These are phyloP conservation scores for Corythoichthys haematopterus DNA, from an alignment of 2,113 vertebrate species.

Conservation along the genomic window DNA sequence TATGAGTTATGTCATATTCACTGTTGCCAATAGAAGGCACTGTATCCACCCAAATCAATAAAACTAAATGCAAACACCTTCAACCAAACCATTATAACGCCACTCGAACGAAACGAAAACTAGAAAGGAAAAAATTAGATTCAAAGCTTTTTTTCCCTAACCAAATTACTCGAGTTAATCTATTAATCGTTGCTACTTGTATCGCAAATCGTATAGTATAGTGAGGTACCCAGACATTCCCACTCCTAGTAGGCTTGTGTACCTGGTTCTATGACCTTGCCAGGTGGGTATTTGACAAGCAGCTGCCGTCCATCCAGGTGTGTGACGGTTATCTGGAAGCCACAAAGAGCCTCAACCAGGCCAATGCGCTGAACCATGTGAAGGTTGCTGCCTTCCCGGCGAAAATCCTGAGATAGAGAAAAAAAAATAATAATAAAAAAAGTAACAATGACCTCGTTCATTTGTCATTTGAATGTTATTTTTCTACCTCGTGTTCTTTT, in stretches of 20 bases:
- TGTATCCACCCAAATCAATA: no score
- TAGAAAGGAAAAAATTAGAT: no score
- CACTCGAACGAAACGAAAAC: no score
- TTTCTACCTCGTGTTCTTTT: constrained; percentile 90
- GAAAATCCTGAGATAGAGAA: constrained; percentile 59
- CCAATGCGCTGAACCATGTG: constrained; percentile 96
- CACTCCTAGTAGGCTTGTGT: not conserved
- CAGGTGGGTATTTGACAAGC: constrained; percentile 93
- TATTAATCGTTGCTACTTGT: no score
- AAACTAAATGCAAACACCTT: no score
- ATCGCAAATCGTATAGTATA: no score
- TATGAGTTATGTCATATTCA: no score
- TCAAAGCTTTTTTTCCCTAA: no score
- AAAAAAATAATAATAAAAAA: not conserved
- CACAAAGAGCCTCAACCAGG: constrained; percentile 93
- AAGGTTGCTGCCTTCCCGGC: constrained; percentile 87
- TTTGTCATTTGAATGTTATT: not conserved
- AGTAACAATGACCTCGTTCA: not conserved
- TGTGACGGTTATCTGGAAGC: constrained; percentile 93
- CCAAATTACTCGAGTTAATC: no score
- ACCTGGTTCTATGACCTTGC: constrained; percentile 98
- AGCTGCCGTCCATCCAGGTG: constrained; percentile 93
- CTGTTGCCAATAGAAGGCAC: no score
- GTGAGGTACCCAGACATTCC: no score
- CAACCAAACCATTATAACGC: no score